A percentile compares a stretch with the other conserved stretches of the same genome.
Conservation (phyloP, 2,113 vertebrate genomes). For the Cariama cristata region DNA sequence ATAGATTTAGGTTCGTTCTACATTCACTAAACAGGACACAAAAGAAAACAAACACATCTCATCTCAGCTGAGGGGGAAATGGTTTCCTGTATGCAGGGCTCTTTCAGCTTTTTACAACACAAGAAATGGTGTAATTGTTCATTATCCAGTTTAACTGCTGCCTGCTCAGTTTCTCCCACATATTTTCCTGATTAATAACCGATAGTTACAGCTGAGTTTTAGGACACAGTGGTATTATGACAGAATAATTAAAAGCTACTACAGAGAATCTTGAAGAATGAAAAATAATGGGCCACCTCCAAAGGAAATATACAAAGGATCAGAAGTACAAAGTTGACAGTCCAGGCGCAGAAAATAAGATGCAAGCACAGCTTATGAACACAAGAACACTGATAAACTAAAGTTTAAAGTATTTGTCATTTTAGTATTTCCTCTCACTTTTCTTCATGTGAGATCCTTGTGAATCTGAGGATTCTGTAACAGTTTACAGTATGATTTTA, state of each 20-base stretch:
- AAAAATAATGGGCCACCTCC: not conserved
- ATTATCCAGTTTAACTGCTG: not conserved
- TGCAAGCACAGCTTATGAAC: not conserved
- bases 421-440: not conserved
- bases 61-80: not conserved
- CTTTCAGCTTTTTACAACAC: not conserved
- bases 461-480: not conserved
- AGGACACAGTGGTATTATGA: not conserved
- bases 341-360: not conserved
- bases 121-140: not conserved
- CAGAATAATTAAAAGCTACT: not conserved
- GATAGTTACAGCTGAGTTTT: not conserved
- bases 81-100: not conserved
- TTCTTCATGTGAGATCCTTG: not conserved
- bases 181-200: not conserved
- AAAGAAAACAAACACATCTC: not conserved
- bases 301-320: not conserved
- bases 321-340: not conserved
- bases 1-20: not conserved
- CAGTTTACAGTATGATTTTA: not conserved
- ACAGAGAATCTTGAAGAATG: not conserved
- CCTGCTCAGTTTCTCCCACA: not conserved
- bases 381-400: not conserved
- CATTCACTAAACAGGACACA: not conserved
- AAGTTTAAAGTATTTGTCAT: not conserved